These are phyloP conservation scores for Lepidurus arcticus DNA, from an alignment of 1,140 invertebrate genomes.

Conservation along the genomic window DNA sequence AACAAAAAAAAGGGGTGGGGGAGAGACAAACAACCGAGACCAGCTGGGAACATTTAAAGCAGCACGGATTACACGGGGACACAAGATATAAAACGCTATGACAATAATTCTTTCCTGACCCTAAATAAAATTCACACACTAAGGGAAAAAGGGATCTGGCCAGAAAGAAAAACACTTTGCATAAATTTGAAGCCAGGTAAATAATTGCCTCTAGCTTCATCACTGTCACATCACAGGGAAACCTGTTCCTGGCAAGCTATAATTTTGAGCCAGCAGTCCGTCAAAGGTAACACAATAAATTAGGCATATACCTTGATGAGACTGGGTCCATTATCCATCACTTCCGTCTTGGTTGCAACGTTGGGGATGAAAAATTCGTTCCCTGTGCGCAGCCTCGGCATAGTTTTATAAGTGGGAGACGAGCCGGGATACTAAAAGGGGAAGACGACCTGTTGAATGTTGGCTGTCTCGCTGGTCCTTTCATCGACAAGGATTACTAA, in stretches of 20 bases:
- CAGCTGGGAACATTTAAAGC: not conserved
- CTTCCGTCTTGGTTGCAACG: too few relatives aligned
- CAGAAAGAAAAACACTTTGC: not conserved
- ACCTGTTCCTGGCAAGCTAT: not conserved
- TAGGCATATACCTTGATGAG: not conserved
- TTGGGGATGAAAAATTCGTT: too few relatives aligned
- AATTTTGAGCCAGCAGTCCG: not conserved
- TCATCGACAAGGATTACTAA: not conserved
- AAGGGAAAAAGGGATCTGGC: not conserved
- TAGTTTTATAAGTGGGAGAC: too few relatives aligned
- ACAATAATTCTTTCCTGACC: not conserved
- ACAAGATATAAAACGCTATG: not conserved
- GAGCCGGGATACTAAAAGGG: too few relatives aligned
- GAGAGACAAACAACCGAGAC: too few relatives aligned
- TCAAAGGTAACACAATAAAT: not conserved
- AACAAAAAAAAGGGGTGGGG: too few relatives aligned
- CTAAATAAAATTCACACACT: not conserved
- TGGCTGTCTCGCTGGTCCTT: not conserved
- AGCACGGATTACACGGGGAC: not conserved
- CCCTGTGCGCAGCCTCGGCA: too few relatives aligned
- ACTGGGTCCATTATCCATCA: not conserved
- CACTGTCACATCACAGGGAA: not conserved
- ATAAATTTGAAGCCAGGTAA: constrained; percentile 19
- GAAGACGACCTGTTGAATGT: not conserved
- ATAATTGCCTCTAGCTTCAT: not conserved